Evolutionary conservation across 2,113 vertebrate species (phyloP).

Genomic region (Oriolus oriolus): DNA sequence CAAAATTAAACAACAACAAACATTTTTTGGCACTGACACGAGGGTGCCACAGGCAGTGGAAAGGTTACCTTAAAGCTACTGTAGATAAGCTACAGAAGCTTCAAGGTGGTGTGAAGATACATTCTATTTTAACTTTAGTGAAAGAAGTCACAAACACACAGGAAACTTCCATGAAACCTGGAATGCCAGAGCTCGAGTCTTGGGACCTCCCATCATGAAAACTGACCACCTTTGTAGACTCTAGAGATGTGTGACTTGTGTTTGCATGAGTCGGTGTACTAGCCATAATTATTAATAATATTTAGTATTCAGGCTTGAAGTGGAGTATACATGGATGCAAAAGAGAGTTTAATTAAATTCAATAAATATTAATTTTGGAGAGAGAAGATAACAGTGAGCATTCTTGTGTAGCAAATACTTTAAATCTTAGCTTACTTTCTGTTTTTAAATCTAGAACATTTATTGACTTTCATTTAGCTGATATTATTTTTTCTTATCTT

Average conservation of each 20-base stretch:
- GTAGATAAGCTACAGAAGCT: neutral
- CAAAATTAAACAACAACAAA: neutral
- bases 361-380: neutral
- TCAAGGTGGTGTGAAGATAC: neutral
- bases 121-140: neutral
- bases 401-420: neutral
- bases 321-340: neutral
- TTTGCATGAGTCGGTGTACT: neutral
- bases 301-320: neutral
- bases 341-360: neutral
- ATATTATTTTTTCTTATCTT: neutral
- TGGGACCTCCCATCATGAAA: neutral
- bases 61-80: neutral
- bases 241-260: neutral
- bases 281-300: neutral
- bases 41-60: neutral
- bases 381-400: neutral
- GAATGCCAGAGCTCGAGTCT: neutral
- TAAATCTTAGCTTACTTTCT: neutral
- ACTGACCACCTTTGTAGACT: neutral
- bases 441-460: neutral
- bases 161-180: neutral
- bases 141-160: neutral
- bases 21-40: neutral
- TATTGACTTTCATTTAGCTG: neutral